These are phyloP conservation scores for Grammomys surdaster DNA, from an alignment of 2,113 vertebrate genomes.

Conservation along the genomic window DNA sequence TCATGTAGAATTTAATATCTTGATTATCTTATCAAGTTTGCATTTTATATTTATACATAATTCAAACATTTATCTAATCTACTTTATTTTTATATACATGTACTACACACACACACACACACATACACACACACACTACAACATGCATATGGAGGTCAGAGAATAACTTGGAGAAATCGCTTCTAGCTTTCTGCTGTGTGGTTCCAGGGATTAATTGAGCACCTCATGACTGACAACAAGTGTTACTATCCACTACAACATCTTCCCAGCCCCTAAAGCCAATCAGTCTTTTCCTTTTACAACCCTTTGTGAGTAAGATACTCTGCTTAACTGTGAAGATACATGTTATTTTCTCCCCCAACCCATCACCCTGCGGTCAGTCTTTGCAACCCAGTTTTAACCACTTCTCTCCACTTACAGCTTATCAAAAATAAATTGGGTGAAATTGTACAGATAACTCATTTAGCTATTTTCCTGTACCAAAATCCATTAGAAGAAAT, in stretches of 20 bases:
- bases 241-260: no score
- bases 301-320: background rate
- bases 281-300: background rate
- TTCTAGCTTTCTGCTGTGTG: background rate
- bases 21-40: background rate
- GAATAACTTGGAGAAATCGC: background rate
- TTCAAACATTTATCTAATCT: background rate
- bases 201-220: background rate
- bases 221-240: no score
- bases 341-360: background rate
- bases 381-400: background rate
- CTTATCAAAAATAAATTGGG: background rate
- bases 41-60: constrained; percentile 38
- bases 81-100: background rate
- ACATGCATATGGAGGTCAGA: background rate
- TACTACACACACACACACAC: background rate
- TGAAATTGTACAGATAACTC: background rate
- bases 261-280: no score
- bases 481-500: background rate
- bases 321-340: background rate
- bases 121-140: background rate
- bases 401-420: background rate
- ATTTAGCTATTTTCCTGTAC: background rate
- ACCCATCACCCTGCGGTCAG: background rate
- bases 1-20: constrained; percentile 1